Percentiles rank a stretch among this genome's conserved stretches.
Evolutionary conservation across 2,113 vertebrate genomes (phyloP).

Genomic region (Heterochromis multidens): DNA sequence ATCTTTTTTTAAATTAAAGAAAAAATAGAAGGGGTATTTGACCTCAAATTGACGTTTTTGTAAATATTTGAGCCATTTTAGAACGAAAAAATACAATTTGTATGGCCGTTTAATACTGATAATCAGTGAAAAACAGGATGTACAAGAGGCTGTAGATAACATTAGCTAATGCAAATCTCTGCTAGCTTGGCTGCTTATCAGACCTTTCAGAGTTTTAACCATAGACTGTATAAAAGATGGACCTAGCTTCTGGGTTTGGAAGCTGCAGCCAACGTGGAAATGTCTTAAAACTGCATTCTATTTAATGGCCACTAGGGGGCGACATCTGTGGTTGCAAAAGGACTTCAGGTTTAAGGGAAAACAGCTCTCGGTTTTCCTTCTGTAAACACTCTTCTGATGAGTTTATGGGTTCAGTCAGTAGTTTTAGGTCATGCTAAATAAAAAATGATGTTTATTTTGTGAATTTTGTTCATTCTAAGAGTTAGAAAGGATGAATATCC

Average conservation of each 20-base stretch:
- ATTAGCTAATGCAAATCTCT: not conserved
- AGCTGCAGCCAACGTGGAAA: not conserved
- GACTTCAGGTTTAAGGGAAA: rapidly evolving
- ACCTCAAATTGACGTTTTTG: not conserved
- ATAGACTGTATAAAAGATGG: not conserved
- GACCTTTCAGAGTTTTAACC: not conserved
- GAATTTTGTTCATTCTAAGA: not conserved
- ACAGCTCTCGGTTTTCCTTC: not conserved
- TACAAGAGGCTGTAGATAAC: not conserved
- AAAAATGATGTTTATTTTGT: not conserved
- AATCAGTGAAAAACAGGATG: not conserved
- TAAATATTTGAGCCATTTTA: not conserved
- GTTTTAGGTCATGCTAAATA: not conserved
- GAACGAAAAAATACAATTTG: not conserved
- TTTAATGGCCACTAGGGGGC: not conserved
- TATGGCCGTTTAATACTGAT: not conserved
- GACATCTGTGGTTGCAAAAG: not conserved
- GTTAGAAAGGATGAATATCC: not conserved
- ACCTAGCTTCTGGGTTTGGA: not conserved
- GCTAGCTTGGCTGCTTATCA: too few relatives aligned
- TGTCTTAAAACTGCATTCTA: not conserved
- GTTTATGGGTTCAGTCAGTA: not conserved
- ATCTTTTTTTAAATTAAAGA: too few relatives aligned
- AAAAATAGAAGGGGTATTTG: too few relatives aligned
- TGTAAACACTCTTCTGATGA: not conserved